A percentile compares a stretch with the other conserved stretches of the same genome.
Evolutionary conservation across 35 echinoderm and acorn worm species (phyloP).

Genomic region (Lytechinus variegatus): DNA sequence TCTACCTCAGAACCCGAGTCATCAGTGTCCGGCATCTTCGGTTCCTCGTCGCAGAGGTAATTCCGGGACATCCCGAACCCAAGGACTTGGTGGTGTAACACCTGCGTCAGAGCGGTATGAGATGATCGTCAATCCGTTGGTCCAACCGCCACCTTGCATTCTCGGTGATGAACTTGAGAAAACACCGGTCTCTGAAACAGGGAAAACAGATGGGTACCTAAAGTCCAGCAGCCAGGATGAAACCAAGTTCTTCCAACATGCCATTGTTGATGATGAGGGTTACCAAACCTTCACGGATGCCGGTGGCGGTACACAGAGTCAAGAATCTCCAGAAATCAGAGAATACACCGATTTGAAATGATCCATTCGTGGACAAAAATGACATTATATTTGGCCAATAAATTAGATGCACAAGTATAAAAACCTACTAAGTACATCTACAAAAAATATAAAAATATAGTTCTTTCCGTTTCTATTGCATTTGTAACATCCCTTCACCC

Average conservation of each 20-base stretch:
- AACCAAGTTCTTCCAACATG: background rate
- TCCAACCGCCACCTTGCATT: background rate
- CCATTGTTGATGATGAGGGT: background rate
- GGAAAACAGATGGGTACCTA: background rate
- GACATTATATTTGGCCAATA: too few relatives aligned
- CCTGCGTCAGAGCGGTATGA: background rate
- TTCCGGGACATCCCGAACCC: background rate
- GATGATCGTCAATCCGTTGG: background rate
- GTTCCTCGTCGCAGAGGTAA: background rate
- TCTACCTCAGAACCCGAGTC: background rate
- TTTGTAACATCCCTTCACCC: too few relatives aligned
- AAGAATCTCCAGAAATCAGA: background rate
- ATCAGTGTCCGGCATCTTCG: background rate
- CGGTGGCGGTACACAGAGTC: background rate
- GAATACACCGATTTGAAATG: background rate
- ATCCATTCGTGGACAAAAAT: background rate
- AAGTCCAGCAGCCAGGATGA: background rate
- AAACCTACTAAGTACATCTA: too few relatives aligned
- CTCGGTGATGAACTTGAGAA: background rate
- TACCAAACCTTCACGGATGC: background rate
- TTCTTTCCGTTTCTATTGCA: too few relatives aligned
- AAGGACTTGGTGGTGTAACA: background rate
- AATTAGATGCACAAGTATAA: too few relatives aligned
- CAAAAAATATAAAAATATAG: too few relatives aligned
- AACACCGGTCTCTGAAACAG: background rate